phyloP scores from a whole-genome alignment of 1,140 invertebrate species.

The Trachymyrmex septentrionalis region DNA sequence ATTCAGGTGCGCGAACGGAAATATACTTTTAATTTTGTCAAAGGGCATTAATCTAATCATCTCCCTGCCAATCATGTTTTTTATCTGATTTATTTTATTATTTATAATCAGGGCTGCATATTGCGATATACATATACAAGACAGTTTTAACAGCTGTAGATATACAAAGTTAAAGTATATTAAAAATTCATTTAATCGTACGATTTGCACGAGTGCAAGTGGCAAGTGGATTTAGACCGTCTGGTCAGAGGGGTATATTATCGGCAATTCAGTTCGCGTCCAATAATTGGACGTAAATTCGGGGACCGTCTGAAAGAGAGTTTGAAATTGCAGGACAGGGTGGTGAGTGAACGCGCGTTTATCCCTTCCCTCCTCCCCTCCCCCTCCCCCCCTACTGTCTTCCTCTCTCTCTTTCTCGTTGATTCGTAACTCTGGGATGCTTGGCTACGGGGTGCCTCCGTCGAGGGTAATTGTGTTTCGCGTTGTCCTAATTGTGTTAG shows the following conservation, averaged over 20 bases:
- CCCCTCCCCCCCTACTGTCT: background rate
- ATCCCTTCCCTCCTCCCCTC: background rate
- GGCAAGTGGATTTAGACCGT: slow-evolving; percentile 42
- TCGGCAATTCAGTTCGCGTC: slow-evolving; percentile 43
- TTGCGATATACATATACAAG: background rate
- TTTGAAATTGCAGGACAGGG: slow-evolving; percentile 50
- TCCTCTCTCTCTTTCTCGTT: slow-evolving; percentile 33
- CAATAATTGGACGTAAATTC: slow-evolving; percentile 56
- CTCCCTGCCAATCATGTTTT: background rate
- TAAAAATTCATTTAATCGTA: slow-evolving; percentile 33
- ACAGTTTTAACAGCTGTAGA: background rate
- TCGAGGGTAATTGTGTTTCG: slow-evolving; percentile 72
- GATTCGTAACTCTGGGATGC: slow-evolving; percentile 72
- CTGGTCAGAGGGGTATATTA: slow-evolving; percentile 38
- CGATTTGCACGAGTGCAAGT: slow-evolving; percentile 28
- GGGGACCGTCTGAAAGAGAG: slow-evolving; percentile 51
- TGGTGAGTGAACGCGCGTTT: slow-evolving; percentile 28
- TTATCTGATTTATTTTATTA: slow-evolving; percentile 23
- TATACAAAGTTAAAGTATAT: background rate
- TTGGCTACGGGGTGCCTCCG: slow-evolving; percentile 67
- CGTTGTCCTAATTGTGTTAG: slow-evolving; percentile 74
- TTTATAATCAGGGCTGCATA: background rate
- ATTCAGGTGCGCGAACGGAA: background rate
- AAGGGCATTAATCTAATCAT: slow-evolving; percentile 13
- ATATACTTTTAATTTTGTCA: slow-evolving; percentile 11